Evolutionary conservation across 2,888 invertebrate genomes (phyloP).

Genomic region (Dynastes maya): DNA sequence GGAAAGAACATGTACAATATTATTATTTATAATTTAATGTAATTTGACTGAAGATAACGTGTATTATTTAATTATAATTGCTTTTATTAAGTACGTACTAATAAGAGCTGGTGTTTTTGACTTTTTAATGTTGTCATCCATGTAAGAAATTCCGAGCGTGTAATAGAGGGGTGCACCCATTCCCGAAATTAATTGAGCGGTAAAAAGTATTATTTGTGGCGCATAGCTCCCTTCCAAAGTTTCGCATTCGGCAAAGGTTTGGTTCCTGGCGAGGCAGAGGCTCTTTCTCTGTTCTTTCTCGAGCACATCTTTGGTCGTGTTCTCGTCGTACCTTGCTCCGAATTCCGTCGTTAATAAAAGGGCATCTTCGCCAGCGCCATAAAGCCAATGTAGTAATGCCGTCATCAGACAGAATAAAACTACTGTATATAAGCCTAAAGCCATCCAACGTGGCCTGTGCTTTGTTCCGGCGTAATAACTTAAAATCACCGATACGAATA

Average conservation of each 20-base stretch:
- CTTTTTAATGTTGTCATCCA: conserved; percentile 85
- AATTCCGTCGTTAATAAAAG: conserved; percentile 57
- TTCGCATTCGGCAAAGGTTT: conserved; percentile 63
- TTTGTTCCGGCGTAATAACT: conserved; percentile 82
- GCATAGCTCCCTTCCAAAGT: conserved; percentile 73
- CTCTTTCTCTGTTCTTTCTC: conserved; percentile 74
- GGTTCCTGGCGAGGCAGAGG: conserved; percentile 70
- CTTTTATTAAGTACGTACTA: conserved; percentile 71
- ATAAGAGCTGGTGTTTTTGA: conserved; percentile 81
- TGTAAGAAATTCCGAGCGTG: conserved; percentile 80
- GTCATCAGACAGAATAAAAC: conserved; percentile 79
- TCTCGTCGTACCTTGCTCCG: conserved; percentile 57
- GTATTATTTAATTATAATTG: conserved; percentile 24
- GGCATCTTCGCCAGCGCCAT: conserved; percentile 60
- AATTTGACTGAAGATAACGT: conserved; percentile 28
- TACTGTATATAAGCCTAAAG: conserved; percentile 75
- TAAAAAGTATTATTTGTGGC: conserved; percentile 76
- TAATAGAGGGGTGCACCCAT: conserved; percentile 81
- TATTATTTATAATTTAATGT: conserved; percentile 33
- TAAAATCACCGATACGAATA: conserved; percentile 78
- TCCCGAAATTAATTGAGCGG: conserved; percentile 81
- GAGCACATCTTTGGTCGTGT: conserved; percentile 69
- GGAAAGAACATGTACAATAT: conserved; percentile 54
- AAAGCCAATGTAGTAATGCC: conserved; percentile 79
- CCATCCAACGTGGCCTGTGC: conserved; percentile 83